Evolutionary conservation across 2,113 vertebrate genomes (phyloP), one percentile per base, ranked within the genome.

Genomic region (Geococcyx californianus): DNA sequence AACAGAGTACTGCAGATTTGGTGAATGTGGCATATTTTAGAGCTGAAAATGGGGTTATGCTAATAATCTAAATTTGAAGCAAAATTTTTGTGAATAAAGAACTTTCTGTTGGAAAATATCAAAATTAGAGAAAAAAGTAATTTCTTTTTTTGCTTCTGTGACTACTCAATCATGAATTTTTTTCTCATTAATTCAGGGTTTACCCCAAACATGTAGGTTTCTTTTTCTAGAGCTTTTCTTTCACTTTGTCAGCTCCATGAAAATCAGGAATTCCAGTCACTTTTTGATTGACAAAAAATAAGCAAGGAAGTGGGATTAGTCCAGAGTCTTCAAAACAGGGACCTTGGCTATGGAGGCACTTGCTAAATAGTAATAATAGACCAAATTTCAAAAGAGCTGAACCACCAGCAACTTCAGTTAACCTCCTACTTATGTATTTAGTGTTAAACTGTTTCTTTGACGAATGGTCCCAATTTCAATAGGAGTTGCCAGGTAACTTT

Each of bases 401-500:
- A 90, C 62, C 49, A 52, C 34, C 33, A 82, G 13, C 54, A 82
- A 52, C 82, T 90, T 83, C 62, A 68, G 20, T 75, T 85, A 79
- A 82, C 56, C 74, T 82, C 82, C 74, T 85, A 42, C 66, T 69
- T 49, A 31, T 13, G 33, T 60, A 63, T 90, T 92, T 52, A 44
- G 86, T 47, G 45, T 80, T 76, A 63, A 85, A 55, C 42, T 47
- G 51, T 84, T 56, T 72, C 70, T 93, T 76, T 92, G 85, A 75
- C 92, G 70, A 75, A 72, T 68, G 62, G 17, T 79, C 78, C 49
- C 74, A 72, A 38, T 72, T 92, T 85, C 82, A 90, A 4, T 83
- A 78, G 85, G 60, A 87, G 18, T 51, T 95, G 75, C 91, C 88
- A 88, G 82, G 70, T 95, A 92, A 79, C 67, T 94, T 68, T 92